Conservation (phyloP, 2,797 vertebrate genomes). For the Champsocephalus esox region DNA sequence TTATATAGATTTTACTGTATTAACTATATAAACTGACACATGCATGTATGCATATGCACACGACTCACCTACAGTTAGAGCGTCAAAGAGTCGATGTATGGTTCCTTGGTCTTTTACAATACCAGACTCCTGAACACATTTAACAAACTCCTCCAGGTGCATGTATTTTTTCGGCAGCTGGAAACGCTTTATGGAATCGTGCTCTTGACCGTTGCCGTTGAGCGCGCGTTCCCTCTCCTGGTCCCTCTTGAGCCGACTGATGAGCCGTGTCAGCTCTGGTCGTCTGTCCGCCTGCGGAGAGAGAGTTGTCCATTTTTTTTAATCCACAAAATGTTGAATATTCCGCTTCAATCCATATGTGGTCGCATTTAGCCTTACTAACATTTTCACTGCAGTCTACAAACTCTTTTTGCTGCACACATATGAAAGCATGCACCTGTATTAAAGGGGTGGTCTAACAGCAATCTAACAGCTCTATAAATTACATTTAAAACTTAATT, state of each 20-base stretch:
- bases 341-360: too few relatives aligned
- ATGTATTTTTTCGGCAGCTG: slow-evolving; percentile 93
- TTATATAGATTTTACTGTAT: background rate
- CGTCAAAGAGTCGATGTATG: slow-evolving; percentile 92
- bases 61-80: slow-evolving; percentile 91
- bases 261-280: slow-evolving; percentile 90
- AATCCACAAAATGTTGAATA: too few relatives aligned
- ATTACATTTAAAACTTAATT: too few relatives aligned
- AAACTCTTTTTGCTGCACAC: too few relatives aligned
- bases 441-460: too few relatives aligned
- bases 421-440: too few relatives aligned
- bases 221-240: slow-evolving; percentile 82
- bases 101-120: slow-evolving; percentile 91
- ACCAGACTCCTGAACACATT: slow-evolving; percentile 93
- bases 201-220: slow-evolving; percentile 69
- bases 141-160: slow-evolving; percentile 92
- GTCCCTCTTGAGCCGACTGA: slow-evolving; percentile 88
- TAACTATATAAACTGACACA: background rate
- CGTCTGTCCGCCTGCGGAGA: slow-evolving; percentile 80
- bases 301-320: background rate
- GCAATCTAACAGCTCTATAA: too few relatives aligned
- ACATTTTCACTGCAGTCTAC: too few relatives aligned
- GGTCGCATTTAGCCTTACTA: too few relatives aligned
- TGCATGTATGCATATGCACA: background rate
- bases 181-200: slow-evolving; percentile 89